Evolutionary conservation across 2,888 invertebrate species (phyloP).

Genomic region (Rosalia funebris): DNA sequence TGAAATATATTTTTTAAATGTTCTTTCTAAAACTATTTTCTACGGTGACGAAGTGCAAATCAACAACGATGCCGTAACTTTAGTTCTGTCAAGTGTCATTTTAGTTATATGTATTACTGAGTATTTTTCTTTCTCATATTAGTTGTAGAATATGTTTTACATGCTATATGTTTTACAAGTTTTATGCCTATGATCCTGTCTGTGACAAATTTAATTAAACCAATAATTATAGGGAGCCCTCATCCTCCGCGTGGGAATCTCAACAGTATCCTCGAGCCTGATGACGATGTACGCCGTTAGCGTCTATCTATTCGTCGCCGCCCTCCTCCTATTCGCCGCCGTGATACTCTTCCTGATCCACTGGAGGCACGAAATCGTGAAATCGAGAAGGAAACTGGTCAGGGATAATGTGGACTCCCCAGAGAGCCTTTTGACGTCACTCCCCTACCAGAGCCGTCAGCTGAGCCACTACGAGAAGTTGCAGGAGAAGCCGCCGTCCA

Average conservation of each 20-base stretch:
- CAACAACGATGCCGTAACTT: too few species aligned
- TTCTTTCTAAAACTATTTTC: too few species aligned
- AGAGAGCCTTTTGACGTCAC: not conserved
- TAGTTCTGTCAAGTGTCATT: too few species aligned
- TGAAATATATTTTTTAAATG: too few species aligned
- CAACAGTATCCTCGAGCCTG: not conserved
- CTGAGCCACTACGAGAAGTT: not conserved
- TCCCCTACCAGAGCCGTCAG: not conserved
- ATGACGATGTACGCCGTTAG: not conserved
- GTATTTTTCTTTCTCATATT: too few species aligned
- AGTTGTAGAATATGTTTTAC: too few species aligned
- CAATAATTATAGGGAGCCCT: constrained; percentile 1
- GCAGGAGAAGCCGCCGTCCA: not conserved
- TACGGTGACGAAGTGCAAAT: too few species aligned
- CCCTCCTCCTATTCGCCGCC: not conserved
- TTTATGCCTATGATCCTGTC: too few species aligned
- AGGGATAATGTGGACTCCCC: not conserved
- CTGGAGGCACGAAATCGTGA: constrained; percentile 4
- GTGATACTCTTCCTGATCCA: not conserved
- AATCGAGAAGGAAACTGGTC: constrained; percentile 2
- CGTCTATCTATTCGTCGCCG: not conserved
- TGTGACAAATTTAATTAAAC: too few species aligned
- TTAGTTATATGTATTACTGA: too few species aligned
- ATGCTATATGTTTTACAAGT: too few species aligned
- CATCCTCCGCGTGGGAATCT: not conserved